Evolutionary conservation across 1,140 invertebrate genomes (phyloP), one percentile per base, ranked within the genome.

Genomic region (Tenebrio molitor): DNA sequence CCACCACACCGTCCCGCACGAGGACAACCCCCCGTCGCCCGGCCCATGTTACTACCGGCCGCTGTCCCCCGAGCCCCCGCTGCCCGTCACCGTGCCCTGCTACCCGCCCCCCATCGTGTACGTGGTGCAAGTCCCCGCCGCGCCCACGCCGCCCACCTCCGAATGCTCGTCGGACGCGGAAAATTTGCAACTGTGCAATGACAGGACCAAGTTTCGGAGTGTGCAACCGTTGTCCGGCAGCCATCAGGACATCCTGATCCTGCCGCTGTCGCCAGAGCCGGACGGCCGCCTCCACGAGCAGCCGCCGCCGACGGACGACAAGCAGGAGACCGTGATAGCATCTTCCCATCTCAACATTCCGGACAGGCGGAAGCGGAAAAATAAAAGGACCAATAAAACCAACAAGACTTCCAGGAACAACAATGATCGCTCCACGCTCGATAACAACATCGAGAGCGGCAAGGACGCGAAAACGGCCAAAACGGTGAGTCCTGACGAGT

Each of bases 81-180:
- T 79, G 0, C 71, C 82, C 2, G 25, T 29, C 21, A 65, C 53
- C 23, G 70, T 80, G 66, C 76, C 77, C 14, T 79, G 73, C 42
- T 80, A 79, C 63, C 74, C 78, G 46, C 76, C 50, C 50, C 81
- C 77, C 14, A 83, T 81, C 29, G 72, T 81, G 25, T 82, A 83
- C 71, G 74, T 83, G 17, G 81, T 83, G 14, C 80, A 81, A 72
- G 76, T 81, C 15, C 79, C 77, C 8, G 69, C 23, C 23, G 71
- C 74, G 6, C 80, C 81, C 10, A 92, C 90, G 25, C 91, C 91
- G 5, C 89, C 90, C 1, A 89, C 87, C 1, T 92, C 91, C 1
- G 91, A 92, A 70, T 91, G 90, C 81, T 91, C 88, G 75, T 92
- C 90, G 21, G 91, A 92, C 73, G 87, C 89, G 15, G 90, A 92